Conservation (phyloP, 2,113 vertebrate genomes). For the Microcebus murinus region DNA sequence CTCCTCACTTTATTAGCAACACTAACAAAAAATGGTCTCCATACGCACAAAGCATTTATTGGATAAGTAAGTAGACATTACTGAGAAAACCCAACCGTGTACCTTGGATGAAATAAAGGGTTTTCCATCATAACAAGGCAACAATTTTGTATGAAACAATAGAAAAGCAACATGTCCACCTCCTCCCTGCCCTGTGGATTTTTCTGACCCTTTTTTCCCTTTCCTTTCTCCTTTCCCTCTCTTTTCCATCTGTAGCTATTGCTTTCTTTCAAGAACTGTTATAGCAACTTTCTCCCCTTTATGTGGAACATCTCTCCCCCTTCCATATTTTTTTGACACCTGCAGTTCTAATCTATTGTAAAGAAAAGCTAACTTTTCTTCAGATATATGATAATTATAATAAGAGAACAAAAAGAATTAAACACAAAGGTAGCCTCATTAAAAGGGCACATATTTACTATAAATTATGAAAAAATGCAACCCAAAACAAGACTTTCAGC, state of each 20-base stretch:
- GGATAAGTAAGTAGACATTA: neutral
- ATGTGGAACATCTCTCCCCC: neutral
- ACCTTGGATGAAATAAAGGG: neutral
- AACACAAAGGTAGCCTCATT: neutral
- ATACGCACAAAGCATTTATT: neutral
- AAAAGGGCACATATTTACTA: neutral
- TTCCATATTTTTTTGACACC: neutral
- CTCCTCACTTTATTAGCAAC: neutral
- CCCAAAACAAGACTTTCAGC: neutral
- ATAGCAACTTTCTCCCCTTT: neutral
- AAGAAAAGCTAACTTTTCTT: neutral
- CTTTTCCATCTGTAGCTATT: neutral
- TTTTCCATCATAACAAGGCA: neutral
- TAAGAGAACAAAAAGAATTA: neutral
- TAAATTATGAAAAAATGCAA: neutral
- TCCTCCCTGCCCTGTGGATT: fast-evolving
- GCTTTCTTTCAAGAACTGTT: neutral
- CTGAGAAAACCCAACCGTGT: neutral
- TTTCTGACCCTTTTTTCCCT: neutral
- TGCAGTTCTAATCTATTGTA: neutral
- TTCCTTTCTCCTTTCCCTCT: neutral
- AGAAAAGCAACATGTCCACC: fast-evolving
- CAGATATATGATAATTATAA: neutral
- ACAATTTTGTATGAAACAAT: neutral
- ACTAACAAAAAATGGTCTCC: neutral